Conservation (phyloP, 2,888 invertebrate species). For the Gymnocheta viridis region DNA sequence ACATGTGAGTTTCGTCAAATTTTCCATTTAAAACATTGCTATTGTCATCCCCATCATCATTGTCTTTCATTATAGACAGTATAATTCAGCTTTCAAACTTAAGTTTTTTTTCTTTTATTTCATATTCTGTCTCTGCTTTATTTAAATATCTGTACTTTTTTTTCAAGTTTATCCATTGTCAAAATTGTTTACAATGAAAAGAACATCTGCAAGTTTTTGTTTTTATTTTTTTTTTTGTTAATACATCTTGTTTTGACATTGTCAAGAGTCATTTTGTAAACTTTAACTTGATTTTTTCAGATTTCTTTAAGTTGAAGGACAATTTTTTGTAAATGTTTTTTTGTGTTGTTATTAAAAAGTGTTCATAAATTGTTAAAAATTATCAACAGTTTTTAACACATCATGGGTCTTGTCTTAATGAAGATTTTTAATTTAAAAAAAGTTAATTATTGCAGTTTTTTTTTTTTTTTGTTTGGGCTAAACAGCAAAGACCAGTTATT, state of each 20-base stretch:
- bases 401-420: constrained; percentile 52
- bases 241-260: constrained; percentile 45
- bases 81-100: constrained; percentile 4
- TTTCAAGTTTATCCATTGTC: constrained; percentile 23
- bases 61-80: neutral
- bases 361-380: constrained; percentile 32
- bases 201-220: constrained; percentile 12
- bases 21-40: constrained; percentile 48
- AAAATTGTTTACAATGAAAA: constrained; percentile 21
- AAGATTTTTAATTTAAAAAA: neutral
- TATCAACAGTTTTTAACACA: constrained; percentile 1
- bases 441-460: neutral
- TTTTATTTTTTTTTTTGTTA: neutral
- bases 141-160: constrained; percentile 13
- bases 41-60: constrained; percentile 29
- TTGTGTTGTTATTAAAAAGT: neutral
- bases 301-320: constrained; percentile 50
- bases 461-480: neutral
- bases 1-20: constrained; percentile 62
- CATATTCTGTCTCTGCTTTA: constrained; percentile 29
- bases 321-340: constrained; percentile 11
- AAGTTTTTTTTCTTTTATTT: neutral
- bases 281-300: constrained; percentile 58
- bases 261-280: constrained; percentile 49
- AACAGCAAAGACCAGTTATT: neutral